Conservation (phyloP, 1,140 invertebrate species). For the Hycleus cichorii region DNA sequence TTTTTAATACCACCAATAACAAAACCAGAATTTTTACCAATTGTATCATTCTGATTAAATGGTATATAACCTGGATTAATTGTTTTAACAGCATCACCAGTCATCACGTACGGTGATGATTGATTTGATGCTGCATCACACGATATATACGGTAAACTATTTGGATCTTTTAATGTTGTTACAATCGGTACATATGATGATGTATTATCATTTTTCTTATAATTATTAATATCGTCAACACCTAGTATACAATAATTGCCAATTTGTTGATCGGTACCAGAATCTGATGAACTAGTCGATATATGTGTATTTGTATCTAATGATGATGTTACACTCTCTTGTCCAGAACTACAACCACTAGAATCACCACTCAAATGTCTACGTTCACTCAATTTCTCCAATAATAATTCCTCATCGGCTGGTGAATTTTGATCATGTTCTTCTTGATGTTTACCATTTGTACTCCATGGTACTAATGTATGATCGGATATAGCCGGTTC, state of each 20-base stretch:
- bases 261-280: constrained; percentile 31
- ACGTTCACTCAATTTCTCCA: constrained; percentile 42
- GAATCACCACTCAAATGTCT: constrained; percentile 47
- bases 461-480: constrained; percentile 13
- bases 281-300: constrained; percentile 36
- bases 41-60: constrained; percentile 4
- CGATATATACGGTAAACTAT: background rate
- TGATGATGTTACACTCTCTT: constrained; percentile 51
- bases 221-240: background rate
- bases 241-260: background rate
- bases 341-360: constrained; percentile 50
- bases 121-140: background rate
- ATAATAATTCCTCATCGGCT: constrained; percentile 29
- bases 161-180: background rate
- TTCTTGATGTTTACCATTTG: constrained; percentile 19
- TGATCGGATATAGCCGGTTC: constrained; percentile 24
- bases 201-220: background rate
- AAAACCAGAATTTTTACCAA: constrained; percentile 15
- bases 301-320: constrained; percentile 48
- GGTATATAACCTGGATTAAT: constrained; percentile 22
- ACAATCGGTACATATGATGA: constrained; percentile 8
- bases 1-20: constrained; percentile 19
- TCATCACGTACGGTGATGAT: constrained; percentile 18
- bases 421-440: constrained; percentile 13
- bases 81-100: constrained; percentile 12